Evolutionary conservation across 2,888 invertebrate genomes (phyloP), one percentile per base, ranked within the genome.

Genomic region (Prosapia bicincta): DNA sequence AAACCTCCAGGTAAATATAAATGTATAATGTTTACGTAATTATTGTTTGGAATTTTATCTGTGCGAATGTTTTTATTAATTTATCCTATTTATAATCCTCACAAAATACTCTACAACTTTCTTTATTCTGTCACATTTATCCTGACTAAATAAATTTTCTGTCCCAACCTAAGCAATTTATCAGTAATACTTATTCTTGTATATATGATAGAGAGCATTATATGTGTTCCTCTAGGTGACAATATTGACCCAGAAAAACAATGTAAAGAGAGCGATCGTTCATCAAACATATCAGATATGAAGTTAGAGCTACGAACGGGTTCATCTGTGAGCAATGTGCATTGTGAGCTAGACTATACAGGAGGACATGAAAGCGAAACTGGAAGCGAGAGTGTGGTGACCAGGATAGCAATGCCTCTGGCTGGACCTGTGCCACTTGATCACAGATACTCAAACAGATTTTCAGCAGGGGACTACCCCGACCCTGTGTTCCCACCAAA

Each of bases 261-360:
- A 79, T 91, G 88, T 80, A 91, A 86, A 77, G 86, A 86, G 78
- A 95, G 95, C 76, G 96, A 97, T 84, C 89, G 95, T 80, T 95
- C 95, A 82, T 96, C 96, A 72, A 96, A 96, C 84, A 95, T 96
- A 82, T 96, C 96, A 80, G 96, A 96, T 86, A 87, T 96, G 83
- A 97, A 97, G 85, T 89, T 95, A 79, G 96, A 97, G 85, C 89
- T 96, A 78, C 88, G 96, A 77, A 95, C 95, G 69, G 92, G 92
- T 10, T 93, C 93, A 78, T 93, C 93, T 54, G 91, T 90, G 82
- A 93, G 93, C 84, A 93, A 93, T 84, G 84, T 84, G 74, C 84
- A 84, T 76, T 84, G 85, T 78, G 83, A 83, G 71, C 79, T 81
- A 26, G 83, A 83, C 69, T 83, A 83, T 76, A 82, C 89, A 89